Evolutionary conservation across 2,797 vertebrate genomes (phyloP).

Genomic region (Bucorvus abyssinicus): DNA sequence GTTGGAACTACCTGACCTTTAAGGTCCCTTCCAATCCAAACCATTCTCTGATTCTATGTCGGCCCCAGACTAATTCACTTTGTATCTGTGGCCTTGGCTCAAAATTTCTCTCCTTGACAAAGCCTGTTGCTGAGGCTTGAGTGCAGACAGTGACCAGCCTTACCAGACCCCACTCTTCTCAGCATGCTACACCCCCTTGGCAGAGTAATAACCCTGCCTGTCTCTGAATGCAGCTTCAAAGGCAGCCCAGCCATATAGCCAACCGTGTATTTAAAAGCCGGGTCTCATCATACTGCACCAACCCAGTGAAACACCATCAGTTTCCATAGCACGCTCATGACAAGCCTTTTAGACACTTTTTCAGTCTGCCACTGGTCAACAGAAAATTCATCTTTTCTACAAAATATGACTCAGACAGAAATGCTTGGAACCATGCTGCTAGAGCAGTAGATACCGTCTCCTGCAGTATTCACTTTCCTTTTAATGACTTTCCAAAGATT

Average conservation of each 20-base stretch:
- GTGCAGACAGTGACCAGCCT: neutral
- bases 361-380: neutral
- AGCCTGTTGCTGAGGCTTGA: neutral
- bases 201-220: neutral
- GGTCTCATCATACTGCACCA: neutral
- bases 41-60: too few species aligned
- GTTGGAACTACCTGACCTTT: too few species aligned
- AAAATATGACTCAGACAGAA: neutral
- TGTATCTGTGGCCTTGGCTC: neutral
- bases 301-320: neutral
- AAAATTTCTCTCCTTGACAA: neutral
- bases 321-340: accelerated
- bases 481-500: neutral
- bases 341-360: neutral
- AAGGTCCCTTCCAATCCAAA: too few species aligned
- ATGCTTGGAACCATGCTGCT: neutral
- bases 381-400: neutral
- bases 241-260: neutral
- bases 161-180: neutral
- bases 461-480: neutral
- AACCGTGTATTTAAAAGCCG: neutral
- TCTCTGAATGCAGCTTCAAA: neutral
- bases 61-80: neutral
- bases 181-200: neutral
- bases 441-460: neutral